Conservation (phyloP, 2,797 vertebrate genomes). For the Artibeus lituratus region DNA sequence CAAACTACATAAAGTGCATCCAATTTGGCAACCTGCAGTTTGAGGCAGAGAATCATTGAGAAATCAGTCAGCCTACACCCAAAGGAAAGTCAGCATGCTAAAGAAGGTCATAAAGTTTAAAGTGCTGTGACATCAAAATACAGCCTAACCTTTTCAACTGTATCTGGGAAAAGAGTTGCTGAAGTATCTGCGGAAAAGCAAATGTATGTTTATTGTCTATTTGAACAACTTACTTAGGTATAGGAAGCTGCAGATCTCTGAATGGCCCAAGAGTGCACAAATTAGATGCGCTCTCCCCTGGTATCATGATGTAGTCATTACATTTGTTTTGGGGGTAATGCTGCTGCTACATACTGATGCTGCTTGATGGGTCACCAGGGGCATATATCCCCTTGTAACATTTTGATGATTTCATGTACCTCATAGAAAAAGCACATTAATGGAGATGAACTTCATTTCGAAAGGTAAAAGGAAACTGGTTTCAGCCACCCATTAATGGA, state of each 20-base stretch:
- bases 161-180: not conserved
- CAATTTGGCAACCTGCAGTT: not conserved
- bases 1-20: not conserved
- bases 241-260: not conserved
- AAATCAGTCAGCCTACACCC: not conserved
- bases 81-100: not conserved
- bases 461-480: conserved; percentile 50
- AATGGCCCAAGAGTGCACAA: not conserved
- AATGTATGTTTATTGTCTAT: not conserved
- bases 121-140: not conserved
- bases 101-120: not conserved
- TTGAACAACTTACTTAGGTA: not conserved
- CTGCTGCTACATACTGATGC: not conserved
- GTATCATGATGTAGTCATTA: not conserved
- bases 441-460: not conserved
- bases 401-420: conserved; percentile 55
- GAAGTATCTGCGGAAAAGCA: not conserved
- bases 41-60: not conserved
- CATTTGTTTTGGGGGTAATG: not conserved
- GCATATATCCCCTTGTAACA: conserved; percentile 22
- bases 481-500: conserved; percentile 22
- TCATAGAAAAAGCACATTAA: conserved; percentile 47
- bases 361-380: conserved; percentile 20
- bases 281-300: not conserved
- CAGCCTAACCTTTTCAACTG: not conserved